Base-by-base conservation (phyloP, 2,888 invertebrate genomes). In the Hartigia nigra region DNA sequence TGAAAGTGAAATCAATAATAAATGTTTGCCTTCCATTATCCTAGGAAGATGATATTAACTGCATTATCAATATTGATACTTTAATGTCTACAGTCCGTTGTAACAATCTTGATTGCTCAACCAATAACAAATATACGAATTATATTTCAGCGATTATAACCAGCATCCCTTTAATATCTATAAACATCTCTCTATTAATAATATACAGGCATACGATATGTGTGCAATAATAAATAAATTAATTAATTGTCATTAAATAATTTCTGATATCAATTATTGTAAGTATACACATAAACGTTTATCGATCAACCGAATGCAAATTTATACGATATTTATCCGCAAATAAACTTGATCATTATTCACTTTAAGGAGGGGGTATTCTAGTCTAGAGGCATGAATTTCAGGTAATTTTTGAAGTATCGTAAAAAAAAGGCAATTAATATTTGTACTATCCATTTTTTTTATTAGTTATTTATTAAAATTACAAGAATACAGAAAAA, bases 1-100 rank as follows among this genome's bases (percentile, higher is more conserved):
- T 72, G 12, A 31, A 72, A 72, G 12, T 72, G 12, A 32, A 72
- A 72, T 72, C 72, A 12, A 34, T 72, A 0, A 23, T 5, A 34
- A 72, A 72, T 72, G 12, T 72, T 72, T 72, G 31, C 34, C 23
- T 72, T 72, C 31, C 72, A 72, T 72, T 72, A 72, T 31, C 12
- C 23, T 31, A 72, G 31, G 14, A 23, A 72, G 12, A 72, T 72
- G 12, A 23, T 12, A 34, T 31, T 72, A 23, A 55, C 23, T 23
- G 55, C 23, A 55, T 23, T 23, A 23, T 55, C 55, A 55, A 55
- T 9, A 55, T 55, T 23, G 55, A 23, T 55, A 55, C 23, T 55
- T 23, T 55, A 55, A 55, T 9, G 55, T 55, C 23, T 55, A 55
- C 23, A 9, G 23, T 55, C 0, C 23, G 9, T 23, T 39, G 39